phyloP scores from a whole-genome alignment of 2,888 invertebrate genomes.

The Electrophaes corylata region DNA sequence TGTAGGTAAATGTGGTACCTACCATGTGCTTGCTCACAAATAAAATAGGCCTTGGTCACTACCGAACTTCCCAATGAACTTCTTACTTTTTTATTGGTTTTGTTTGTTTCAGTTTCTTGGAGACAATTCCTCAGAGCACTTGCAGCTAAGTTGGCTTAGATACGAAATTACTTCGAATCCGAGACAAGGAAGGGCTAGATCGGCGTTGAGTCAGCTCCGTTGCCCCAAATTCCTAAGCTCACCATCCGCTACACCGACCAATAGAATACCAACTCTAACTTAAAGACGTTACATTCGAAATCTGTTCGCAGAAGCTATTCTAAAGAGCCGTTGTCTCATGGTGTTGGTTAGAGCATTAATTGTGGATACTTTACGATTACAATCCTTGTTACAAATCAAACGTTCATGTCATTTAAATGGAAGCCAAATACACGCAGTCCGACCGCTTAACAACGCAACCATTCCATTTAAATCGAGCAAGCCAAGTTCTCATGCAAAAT shows the following conservation, averaged over 20 bases:
- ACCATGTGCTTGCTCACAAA: not conserved
- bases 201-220: conserved; percentile 76
- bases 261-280: conserved; percentile 55
- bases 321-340: conserved; percentile 69
- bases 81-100: not conserved
- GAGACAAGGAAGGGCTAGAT: conserved; percentile 74
- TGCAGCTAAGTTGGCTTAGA: conserved; percentile 29
- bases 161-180: conserved; percentile 55
- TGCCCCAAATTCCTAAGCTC: conserved; percentile 80
- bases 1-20: too few relatives aligned
- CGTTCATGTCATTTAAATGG: conserved; percentile 49
- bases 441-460: conserved; percentile 30
- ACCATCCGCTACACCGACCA: conserved; percentile 64
- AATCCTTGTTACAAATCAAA: conserved; percentile 43
- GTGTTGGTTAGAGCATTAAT: conserved; percentile 60
- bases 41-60: not conserved
- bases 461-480: conserved; percentile 40
- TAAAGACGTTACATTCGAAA: conserved; percentile 41
- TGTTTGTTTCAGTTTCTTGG: not conserved
- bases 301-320: conserved; percentile 26
- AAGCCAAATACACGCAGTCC: conserved; percentile 36
- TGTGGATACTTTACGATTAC: conserved; percentile 64
- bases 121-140: conserved; percentile 12
- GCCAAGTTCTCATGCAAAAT: conserved; percentile 47
- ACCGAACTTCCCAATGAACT: not conserved